Evolutionary conservation across 2,797 vertebrate genomes (phyloP).

Genomic region (Sciurus carolinensis): DNA sequence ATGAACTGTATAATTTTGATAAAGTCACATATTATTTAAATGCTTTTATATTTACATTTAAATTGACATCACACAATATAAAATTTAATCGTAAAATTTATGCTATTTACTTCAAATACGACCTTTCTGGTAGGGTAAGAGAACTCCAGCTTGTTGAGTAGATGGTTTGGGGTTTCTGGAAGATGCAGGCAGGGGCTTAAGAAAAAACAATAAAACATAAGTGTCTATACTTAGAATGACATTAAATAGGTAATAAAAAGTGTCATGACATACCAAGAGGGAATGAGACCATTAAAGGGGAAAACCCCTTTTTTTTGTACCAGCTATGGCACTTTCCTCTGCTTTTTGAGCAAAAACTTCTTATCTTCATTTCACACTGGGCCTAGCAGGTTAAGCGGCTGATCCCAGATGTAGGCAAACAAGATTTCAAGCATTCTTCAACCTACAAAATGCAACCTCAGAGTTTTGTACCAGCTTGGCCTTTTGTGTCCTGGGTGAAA

Average conservation of each 20-base stretch:
- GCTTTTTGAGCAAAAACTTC: background rate
- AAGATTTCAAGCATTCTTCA: background rate
- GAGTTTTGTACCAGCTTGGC: background rate
- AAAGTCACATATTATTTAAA: background rate
- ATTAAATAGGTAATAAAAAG: background rate
- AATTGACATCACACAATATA: background rate
- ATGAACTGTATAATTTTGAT: background rate
- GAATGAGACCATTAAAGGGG: background rate
- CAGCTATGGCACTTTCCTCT: background rate
- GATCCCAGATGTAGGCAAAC: background rate
- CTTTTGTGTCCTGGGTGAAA: background rate
- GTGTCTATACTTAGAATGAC: background rate
- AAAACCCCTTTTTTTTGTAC: background rate
- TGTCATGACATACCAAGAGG: background rate
- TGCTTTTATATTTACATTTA: background rate
- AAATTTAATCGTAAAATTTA: background rate
- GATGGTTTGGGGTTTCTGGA: background rate
- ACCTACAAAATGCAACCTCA: background rate
- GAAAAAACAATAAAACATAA: background rate
- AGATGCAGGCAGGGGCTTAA: background rate
- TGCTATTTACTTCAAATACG: background rate
- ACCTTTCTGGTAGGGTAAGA: background rate
- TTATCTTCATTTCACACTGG: background rate
- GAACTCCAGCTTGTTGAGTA: background rate
- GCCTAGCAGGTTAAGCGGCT: background rate